phyloP scores from a whole-genome alignment of 2,797 vertebrate species.

The Echeneis naucrates region DNA sequence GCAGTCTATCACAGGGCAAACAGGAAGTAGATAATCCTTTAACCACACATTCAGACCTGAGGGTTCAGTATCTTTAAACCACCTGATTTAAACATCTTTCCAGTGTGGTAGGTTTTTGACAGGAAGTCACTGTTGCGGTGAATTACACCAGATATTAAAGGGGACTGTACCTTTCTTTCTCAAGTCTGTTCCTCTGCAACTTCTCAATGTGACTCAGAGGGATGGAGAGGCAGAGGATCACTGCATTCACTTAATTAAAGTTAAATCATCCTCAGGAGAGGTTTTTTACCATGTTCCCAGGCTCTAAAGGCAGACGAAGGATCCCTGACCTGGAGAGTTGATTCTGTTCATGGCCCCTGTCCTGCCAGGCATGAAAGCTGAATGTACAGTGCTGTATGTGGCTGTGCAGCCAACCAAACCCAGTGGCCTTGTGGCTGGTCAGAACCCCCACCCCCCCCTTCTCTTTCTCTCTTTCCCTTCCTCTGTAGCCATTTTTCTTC shows the following conservation, averaged over 20 bases:
- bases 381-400: conserved; percentile 38
- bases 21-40: conserved; percentile 33
- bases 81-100: conserved; percentile 9
- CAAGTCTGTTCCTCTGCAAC: not conserved
- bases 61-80: conserved; percentile 1
- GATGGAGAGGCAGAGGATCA: conserved; percentile 23
- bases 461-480: conserved; percentile 22
- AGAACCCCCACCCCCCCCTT: no score
- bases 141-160: not conserved
- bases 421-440: conserved; percentile 35
- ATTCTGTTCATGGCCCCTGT: conserved; percentile 39
- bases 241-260: conserved; percentile 25
- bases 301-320: conserved; percentile 50
- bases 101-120: conserved; percentile 12
- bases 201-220: conserved; percentile 24
- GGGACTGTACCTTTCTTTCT: not conserved
- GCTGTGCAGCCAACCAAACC: conserved; percentile 32
- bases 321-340: conserved; percentile 51
- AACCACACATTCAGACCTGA: conserved; percentile 10
- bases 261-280: conserved; percentile 49
- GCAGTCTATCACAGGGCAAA: conserved; percentile 18
- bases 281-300: conserved; percentile 25
- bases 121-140: not conserved
- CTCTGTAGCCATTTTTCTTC: conserved; percentile 37
- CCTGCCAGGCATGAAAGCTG: conserved; percentile 53